Evolutionary conservation across 2,888 invertebrate genomes (phyloP), one percentile per base, ranked within the genome.

Genomic region (Ennomos fuscantarius): DNA sequence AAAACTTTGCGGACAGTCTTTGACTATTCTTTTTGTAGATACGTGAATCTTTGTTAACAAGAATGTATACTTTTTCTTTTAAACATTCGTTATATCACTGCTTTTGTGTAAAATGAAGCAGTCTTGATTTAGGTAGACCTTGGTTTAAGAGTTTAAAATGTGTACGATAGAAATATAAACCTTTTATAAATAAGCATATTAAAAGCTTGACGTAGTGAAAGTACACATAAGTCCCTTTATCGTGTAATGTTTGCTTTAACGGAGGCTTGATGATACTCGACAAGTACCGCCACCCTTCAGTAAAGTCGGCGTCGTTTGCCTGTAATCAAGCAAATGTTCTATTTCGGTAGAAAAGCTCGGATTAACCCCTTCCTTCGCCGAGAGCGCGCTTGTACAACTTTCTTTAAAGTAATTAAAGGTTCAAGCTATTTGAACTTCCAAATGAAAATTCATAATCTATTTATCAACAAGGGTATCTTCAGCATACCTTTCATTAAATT

Each of bases 361-460:
- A 84, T 85, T 63, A 63, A 63, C 81, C 79, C 82, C 80, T 78
- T 78, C 74, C 69, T 53, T 53, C 58, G 52, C 74, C 67, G 74
- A 76, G 74, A 76, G 74, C 81, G 79, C 81, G 81, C 80, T 84
- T 83, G 77, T 81, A 82, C 78, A 86, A 86, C 80, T 86, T 84
- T 83, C 78, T 76, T 77, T 79, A 85, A 86, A 84, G 84, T 85
- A 86, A 86, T 87, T 85, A 86, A 84, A 81, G 84, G 82, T 84
- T 80, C 77, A 81, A 80, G 79, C 78, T 83, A 82, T 86, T 86
- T 81, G 74, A 82, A 82, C 82, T 82, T 76, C 65, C 74, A 73
- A 80, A 82, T 79, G 76, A 81, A 84, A 85, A 80, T 84, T 82
- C 79, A 83, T 82, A 82, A 81, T 82, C 78, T 82, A 80, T 81